Conservation (phyloP, 1,140 invertebrate species). For the Drosophila kurseongensis region DNA sequence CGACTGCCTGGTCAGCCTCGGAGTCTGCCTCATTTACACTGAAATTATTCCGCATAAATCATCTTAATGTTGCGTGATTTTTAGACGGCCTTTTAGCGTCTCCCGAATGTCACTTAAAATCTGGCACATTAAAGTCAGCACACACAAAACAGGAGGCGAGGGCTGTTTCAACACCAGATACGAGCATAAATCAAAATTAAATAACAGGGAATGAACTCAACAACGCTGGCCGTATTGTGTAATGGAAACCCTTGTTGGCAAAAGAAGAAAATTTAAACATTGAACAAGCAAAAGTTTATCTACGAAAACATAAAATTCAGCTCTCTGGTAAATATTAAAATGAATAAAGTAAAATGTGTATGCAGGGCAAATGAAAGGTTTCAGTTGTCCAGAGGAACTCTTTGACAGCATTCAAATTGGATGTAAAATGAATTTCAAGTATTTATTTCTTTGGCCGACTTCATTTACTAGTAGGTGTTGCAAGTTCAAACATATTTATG, state of each 20-base stretch:
- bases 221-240: conserved; percentile 14
- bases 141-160: conserved; percentile 18
- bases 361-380: conserved; percentile 10
- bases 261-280: conserved; percentile 22
- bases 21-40: conserved; percentile 79
- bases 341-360: conserved; percentile 3
- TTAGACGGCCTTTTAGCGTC: conserved; percentile 79
- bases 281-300: conserved; percentile 23
- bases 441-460: background rate
- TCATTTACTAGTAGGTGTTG: background rate
- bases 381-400: conserved; percentile 5
- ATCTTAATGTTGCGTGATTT: conserved; percentile 81
- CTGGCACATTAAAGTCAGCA: conserved; percentile 71
- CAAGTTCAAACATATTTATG: conserved; percentile 10
- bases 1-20: conserved; percentile 29
- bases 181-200: conserved; percentile 54
- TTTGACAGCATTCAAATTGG: conserved; percentile 16
- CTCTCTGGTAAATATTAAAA: conserved; percentile 26
- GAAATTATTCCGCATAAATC: conserved; percentile 81
- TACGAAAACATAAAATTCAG: conserved; percentile 17
- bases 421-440: background rate
- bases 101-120: conserved; percentile 80
- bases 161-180: conserved; percentile 47
- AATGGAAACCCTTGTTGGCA: conserved; percentile 39
- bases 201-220: conserved; percentile 38